phyloP scores from a whole-genome alignment of 2,797 vertebrate species.

The Thunnus albacares region DNA sequence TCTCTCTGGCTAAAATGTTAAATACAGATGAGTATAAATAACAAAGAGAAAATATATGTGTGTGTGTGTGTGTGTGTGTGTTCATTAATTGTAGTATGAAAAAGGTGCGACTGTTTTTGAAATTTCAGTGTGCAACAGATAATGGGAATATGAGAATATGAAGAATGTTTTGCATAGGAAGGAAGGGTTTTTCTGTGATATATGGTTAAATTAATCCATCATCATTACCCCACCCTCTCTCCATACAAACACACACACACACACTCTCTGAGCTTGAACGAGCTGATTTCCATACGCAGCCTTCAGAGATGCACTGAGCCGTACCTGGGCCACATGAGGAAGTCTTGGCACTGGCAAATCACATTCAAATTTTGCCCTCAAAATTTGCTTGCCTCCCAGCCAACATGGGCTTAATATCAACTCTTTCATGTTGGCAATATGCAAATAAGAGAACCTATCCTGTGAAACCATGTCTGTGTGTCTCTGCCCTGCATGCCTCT shows the following conservation, averaged over 20 bases:
- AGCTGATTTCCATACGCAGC: slow-evolving; percentile 90
- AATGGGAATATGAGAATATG: too few species aligned
- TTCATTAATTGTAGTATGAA: too few species aligned
- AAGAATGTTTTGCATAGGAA: slow-evolving; percentile 47
- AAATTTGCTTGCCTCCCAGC: slow-evolving; percentile 92
- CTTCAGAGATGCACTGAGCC: slow-evolving; percentile 88
- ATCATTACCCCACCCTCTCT: background rate
- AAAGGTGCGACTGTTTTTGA: too few species aligned
- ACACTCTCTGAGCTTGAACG: slow-evolving; percentile 72
- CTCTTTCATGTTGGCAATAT: slow-evolving; percentile 90
- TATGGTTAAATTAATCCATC: slow-evolving; percentile 19
- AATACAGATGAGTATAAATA: background rate
- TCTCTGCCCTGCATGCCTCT: background rate
- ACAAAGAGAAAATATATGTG: too few species aligned
- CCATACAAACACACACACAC: background rate
- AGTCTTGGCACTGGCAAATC: slow-evolving; percentile 94
- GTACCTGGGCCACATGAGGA: slow-evolving; percentile 87
- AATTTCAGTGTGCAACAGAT: too few species aligned
- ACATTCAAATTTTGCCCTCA: slow-evolving; percentile 98
- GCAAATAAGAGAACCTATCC: slow-evolving; percentile 86
- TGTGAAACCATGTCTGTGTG: slow-evolving; percentile 33
- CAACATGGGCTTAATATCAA: slow-evolving; percentile 84
- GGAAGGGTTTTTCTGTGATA: slow-evolving; percentile 42
- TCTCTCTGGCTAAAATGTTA: background rate
- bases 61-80: too few species aligned